These are phyloP conservation scores for Neostethus bicornis DNA, from an alignment of 2,797 vertebrate species.

Conservation along the genomic window DNA sequence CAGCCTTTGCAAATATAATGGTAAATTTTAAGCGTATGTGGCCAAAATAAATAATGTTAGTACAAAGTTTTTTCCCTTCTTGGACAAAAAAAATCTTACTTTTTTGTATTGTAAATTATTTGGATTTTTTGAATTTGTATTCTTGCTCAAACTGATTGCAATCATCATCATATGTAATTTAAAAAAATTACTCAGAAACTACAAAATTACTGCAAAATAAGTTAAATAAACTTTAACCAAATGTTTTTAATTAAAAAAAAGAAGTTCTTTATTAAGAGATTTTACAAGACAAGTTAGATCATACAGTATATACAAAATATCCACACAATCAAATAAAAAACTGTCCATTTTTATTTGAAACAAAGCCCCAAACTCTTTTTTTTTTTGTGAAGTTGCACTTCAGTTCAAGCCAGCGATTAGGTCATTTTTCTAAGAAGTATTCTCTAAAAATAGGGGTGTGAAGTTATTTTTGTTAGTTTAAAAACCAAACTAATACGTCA, in stretches of 20 bases:
- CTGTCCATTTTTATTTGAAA: conserved; percentile 44
- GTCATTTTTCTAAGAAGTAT: conserved; percentile 38
- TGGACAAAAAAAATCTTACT: no score
- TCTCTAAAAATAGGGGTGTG: conserved; percentile 56
- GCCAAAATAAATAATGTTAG: no score
- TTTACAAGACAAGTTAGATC: conserved; percentile 63
- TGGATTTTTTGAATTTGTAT: no score
- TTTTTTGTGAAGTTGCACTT: conserved; percentile 17
- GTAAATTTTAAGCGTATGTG: no score
- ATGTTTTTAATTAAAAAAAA: conserved; percentile 58
- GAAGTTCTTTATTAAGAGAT: conserved; percentile 72
- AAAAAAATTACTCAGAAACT: conserved; percentile 1
- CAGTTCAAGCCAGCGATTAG: conserved; percentile 31
- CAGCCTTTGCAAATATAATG: no score
- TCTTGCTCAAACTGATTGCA: no score
- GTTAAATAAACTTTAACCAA: conserved; percentile 16
- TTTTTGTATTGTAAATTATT: no score
- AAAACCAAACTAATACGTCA: conserved; percentile 54
- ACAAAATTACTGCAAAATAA: conserved; percentile 2
- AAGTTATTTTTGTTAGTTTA: conserved; percentile 63
- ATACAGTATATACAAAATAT: conserved; percentile 76
- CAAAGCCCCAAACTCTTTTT: conserved; percentile 43
- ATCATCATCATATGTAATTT: no score
- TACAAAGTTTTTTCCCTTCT: no score
- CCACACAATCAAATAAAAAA: conserved; percentile 60